Evolutionary conservation across 2,113 vertebrate species (phyloP).

Genomic region (Strix aluco): DNA sequence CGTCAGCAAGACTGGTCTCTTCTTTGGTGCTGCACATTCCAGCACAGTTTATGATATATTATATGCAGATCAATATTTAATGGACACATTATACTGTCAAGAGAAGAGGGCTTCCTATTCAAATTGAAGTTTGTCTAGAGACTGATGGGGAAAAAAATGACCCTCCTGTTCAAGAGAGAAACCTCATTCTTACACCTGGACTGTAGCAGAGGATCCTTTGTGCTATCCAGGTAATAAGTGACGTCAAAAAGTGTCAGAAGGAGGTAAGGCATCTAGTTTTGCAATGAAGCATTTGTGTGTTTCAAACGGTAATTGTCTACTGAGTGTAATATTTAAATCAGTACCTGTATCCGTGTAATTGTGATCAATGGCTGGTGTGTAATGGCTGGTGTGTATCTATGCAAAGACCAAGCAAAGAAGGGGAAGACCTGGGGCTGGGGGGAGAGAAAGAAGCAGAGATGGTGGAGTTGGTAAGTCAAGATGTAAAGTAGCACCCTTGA

Average conservation of each 20-base stretch:
- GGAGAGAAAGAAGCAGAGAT: background rate
- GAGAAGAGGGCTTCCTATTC: background rate
- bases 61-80: conserved; percentile 47
- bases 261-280: background rate
- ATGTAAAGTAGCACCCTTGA: background rate
- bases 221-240: background rate
- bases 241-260: background rate
- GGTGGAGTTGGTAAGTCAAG: accelerated
- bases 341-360: background rate
- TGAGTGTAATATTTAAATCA: background rate
- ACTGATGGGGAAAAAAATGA: background rate
- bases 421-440: background rate
- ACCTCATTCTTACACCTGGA: background rate
- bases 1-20: background rate
- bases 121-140: conserved; percentile 11
- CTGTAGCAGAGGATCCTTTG: background rate
- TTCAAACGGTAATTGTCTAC: background rate
- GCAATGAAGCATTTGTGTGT: background rate
- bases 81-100: conserved; percentile 1
- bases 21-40: background rate
- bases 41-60: conserved; percentile 11
- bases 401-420: background rate
- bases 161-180: background rate
- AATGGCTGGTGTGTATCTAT: background rate
- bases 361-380: background rate